Evolutionary conservation across 1,140 invertebrate genomes (phyloP), one percentile per base, ranked within the genome.

Genomic region (Drosophila neocordata): DNA sequence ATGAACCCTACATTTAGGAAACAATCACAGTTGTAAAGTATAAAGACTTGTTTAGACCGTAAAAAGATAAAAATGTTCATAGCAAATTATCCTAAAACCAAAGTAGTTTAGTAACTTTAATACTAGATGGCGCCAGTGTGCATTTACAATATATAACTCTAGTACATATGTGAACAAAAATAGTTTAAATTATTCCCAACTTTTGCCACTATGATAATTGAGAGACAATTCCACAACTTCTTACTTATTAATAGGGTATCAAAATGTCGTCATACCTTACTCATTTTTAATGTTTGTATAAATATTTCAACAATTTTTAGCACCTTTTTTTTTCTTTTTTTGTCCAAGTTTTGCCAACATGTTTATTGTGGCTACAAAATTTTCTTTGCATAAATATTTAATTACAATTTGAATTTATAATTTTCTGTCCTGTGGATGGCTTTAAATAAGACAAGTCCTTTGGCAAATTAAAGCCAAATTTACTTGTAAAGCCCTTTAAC

Each of bases 311-410:
- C 72, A 73, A 77, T 70, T 72, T 31, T 27, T 83, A 63, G 65
- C 83, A 88, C 83, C 83, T 79, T 52, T 69, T 51, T 22, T 15
- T 11, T 24, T 4, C 22, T 24, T 24, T 24, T 24, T 24, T 24
- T 24, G 22, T 24, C 18, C 12, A 48, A 64, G 27, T 35, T 35
- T 65, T 24, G 38, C 38, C 38, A 68, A 87, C 51, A 55, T 67
- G 69, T 77, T 84, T 73, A 84, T 80, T 71, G 75, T 59, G 74
- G 60, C 56, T 53, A 65, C n/a, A n/a, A 73, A 66, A 68, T 65
- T 73, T 73, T 65, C 6, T 61, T 65, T 73, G 56, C 62, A 61
- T 87, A 83, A 88, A 87, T 83, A 83, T 88, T 87, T 83, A 88
- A 87, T 73, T 88, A 66, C 61, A 13, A 41, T 48, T 48, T 48